A percentile compares a stretch with the other conserved stretches of the same genome.
Evolutionary conservation across 1,140 invertebrate species (phyloP).

Genomic region (Spodoptera frugiperda): DNA sequence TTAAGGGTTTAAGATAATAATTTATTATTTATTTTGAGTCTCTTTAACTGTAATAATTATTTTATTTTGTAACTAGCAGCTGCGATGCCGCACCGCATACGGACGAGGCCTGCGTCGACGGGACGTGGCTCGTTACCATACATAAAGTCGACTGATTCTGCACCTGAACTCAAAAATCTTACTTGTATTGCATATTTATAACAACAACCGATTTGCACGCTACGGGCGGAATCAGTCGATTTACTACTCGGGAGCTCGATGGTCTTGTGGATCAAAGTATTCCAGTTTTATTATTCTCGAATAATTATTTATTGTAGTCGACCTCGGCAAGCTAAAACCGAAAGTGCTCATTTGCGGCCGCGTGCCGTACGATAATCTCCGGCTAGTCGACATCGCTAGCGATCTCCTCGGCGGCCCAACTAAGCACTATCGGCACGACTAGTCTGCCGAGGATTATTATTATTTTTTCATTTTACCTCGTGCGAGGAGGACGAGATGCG

Average conservation of each 20-base stretch:
- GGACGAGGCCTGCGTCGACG: constrained; percentile 78
- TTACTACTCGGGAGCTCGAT: constrained; percentile 64
- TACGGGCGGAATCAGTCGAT: constrained; percentile 59
- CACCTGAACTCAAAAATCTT: constrained; percentile 31
- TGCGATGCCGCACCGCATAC: constrained; percentile 81
- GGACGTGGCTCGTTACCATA: constrained; percentile 73
- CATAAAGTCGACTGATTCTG: constrained; percentile 63
- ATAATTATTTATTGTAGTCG: constrained; percentile 23
- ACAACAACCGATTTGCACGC: constrained; percentile 25
- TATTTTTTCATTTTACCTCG: constrained; percentile 81
- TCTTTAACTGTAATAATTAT: constrained; percentile 82
- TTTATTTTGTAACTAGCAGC: constrained; percentile 75
- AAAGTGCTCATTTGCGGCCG: constrained; percentile 49
- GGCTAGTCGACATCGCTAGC: constrained; percentile 59
- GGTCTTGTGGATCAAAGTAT: constrained; percentile 48
- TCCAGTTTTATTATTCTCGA: constrained; percentile 32
- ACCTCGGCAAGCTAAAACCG: constrained; percentile 34
- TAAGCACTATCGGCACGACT: constrained; percentile 67
- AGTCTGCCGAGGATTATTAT: constrained; percentile 70
- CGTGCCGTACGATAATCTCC: constrained; percentile 48
- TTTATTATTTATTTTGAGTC: constrained; percentile 87
- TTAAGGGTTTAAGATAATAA: constrained; percentile 86
- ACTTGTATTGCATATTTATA: neutral
- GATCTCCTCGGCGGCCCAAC: constrained; percentile 69
- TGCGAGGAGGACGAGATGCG: constrained; percentile 69